Percentiles rank a stretch among this genome's conserved stretches.
phyloP scores from a whole-genome alignment of 1,140 invertebrate species.

The Thrips palmi region DNA sequence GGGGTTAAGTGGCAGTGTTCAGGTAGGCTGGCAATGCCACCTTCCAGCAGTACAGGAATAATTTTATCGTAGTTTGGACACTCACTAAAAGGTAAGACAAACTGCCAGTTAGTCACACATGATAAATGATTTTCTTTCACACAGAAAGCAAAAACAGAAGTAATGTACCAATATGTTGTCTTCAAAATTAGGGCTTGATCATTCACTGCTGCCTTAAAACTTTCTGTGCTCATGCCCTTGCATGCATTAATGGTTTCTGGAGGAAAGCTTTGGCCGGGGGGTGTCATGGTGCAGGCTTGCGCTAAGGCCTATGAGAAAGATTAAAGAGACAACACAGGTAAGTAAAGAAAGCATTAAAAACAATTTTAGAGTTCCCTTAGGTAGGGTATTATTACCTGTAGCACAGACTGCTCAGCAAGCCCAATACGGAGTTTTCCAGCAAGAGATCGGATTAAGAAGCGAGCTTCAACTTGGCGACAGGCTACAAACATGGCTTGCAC shows the following conservation, averaged over 20 bases:
- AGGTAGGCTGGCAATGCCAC: constrained; percentile 63
- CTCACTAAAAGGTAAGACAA: constrained; percentile 41
- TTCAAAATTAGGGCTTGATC: constrained; percentile 65
- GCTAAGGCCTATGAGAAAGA: constrained; percentile 47
- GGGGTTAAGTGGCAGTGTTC: constrained; percentile 75
- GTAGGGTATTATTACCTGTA: constrained; percentile 54
- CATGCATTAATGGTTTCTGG: constrained; percentile 40
- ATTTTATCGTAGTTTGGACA: constrained; percentile 91
- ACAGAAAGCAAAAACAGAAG: constrained; percentile 6
- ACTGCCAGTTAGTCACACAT: background rate
- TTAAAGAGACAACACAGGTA: constrained; percentile 4
- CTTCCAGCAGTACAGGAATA: constrained; percentile 57
- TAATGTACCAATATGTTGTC: constrained; percentile 73
- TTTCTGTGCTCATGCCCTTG: constrained; percentile 39
- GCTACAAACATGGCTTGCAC: constrained; percentile 86
- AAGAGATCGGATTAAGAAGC: constrained; percentile 81
- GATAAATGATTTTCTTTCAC: background rate
- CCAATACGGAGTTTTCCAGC: constrained; percentile 92
- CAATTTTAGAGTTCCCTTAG: too few species aligned
- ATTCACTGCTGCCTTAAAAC: constrained; percentile 65
- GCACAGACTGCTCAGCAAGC: constrained; percentile 88
- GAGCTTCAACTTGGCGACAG: constrained; percentile 75
- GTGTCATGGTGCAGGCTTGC: constrained; percentile 56
- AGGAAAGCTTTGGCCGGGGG: constrained; percentile 45
- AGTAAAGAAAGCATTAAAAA: too few species aligned